Percentiles rank a stretch among this genome's conserved stretches.
These are phyloP conservation scores for Glyptemys insculpta DNA, from an alignment of 2,797 vertebrate species.

Conservation along the genomic window DNA sequence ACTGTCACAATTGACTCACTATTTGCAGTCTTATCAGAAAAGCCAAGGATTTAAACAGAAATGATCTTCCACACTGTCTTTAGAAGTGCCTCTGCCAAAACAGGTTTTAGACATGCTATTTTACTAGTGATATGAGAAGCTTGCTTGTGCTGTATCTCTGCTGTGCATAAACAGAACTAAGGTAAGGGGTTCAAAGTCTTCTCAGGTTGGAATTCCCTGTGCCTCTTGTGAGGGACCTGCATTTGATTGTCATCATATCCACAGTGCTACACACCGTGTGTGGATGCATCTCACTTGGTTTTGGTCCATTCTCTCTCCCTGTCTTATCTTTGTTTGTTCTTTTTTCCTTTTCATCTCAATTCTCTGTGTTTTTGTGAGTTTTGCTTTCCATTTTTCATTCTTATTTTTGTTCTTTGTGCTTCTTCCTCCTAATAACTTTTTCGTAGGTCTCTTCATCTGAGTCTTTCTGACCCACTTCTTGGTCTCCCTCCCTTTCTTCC, in stretches of 20 bases:
- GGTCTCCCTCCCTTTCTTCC: neutral
- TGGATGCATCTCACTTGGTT: neutral
- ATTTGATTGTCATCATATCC: neutral
- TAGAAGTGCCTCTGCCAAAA: neutral
- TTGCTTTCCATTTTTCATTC: neutral
- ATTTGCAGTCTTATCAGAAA: neutral
- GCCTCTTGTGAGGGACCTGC: neutral
- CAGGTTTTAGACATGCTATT: neutral
- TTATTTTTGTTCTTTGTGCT: neutral
- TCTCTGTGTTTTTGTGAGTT: neutral
- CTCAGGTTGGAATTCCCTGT: neutral
- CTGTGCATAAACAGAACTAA: neutral
- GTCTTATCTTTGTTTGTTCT: neutral
- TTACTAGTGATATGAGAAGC: neutral
- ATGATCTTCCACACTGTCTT: neutral
- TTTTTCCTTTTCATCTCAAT: neutral
- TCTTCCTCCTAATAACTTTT: neutral
- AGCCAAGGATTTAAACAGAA: neutral
- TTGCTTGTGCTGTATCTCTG: neutral
- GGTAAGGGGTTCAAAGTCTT: neutral
- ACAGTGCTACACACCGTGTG: neutral
- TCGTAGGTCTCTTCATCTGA: neutral
- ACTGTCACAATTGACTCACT: neutral
- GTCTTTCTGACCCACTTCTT: conserved; percentile 15
- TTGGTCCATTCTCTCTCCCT: neutral